A percentile compares a stretch with the other conserved stretches of the same genome.
phyloP scores from a whole-genome alignment of 2,888 invertebrate species.

The Odiellus spinosus region DNA sequence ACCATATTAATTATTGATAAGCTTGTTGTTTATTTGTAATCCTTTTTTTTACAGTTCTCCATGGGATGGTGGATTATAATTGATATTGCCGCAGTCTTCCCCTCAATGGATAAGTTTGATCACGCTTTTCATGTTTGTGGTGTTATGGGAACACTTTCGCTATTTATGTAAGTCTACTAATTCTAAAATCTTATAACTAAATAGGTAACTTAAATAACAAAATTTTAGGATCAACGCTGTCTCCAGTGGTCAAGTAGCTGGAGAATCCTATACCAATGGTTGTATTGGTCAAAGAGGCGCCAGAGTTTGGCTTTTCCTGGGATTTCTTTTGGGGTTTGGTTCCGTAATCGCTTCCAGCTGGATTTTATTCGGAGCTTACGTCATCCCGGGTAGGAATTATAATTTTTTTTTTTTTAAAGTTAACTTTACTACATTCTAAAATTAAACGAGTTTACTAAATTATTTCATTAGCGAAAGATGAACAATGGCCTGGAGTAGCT shows the following conservation, averaged over 20 bases:
- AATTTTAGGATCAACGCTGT: slow-evolving; percentile 69
- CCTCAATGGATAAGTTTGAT: slow-evolving; percentile 37
- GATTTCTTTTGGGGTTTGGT: slow-evolving; percentile 91
- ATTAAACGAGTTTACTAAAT: no score
- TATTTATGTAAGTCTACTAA: slow-evolving; percentile 61
- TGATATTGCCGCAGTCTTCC: slow-evolving; percentile 70
- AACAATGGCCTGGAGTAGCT: slow-evolving; percentile 67
- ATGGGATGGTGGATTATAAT: slow-evolving; percentile 97
- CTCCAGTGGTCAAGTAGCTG: slow-evolving; percentile 79
- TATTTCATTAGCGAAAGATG: slow-evolving; percentile 24
- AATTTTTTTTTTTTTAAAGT: not conserved
- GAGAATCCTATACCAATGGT: slow-evolving; percentile 65
- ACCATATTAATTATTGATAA: no score
- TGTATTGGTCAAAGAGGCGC: slow-evolving; percentile 75
- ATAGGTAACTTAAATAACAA: not conserved
- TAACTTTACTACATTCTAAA: not conserved
- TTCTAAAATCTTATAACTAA: slow-evolving; percentile 3
- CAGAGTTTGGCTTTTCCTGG: slow-evolving; percentile 84
- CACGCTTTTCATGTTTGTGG: slow-evolving; percentile 75
- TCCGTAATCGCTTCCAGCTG: slow-evolving; percentile 89
- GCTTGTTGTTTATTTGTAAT: no score
- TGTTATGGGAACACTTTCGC: slow-evolving; percentile 77
- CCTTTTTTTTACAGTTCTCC: slow-evolving; percentile 52
- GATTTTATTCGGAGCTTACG: slow-evolving; percentile 78
- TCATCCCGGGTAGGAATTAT: slow-evolving; percentile 28